Evolutionary conservation across 2,797 vertebrate genomes (phyloP), one percentile per base, ranked within the genome.

Genomic region (Eulemur rubriventer): DNA sequence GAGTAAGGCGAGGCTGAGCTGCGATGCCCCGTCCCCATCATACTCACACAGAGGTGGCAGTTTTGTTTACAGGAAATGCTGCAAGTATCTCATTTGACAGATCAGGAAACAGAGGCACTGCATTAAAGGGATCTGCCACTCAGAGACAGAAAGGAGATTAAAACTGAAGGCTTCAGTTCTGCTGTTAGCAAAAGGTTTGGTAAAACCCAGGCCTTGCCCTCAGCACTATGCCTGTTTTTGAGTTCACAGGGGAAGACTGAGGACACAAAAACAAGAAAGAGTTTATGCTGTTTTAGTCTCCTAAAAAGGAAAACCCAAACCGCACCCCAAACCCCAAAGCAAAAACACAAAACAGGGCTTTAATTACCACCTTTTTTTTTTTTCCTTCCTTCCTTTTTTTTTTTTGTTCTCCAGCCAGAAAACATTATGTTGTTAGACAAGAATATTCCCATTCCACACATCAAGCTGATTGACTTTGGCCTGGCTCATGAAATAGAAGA

Each of bases 381-480:
- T 46, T 75, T 63, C 2, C 22, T 48, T 83, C 18, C 55, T 67
- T 72, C 12, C 50, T 95, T 0, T 95, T 13, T 97, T 93, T 85
- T 95, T 76, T 95, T 10, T 95, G 96, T 97, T 97, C 98, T 98
- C 91, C 97, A 99, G 99, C 99, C 99, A 98, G 99, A 99, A 98
- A 99, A 99, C 94, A 99, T 99, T 97, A 99, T 99, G 99, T 99
- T 99, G 97, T 98, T 99, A 97, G 99, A 99, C 98, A 99, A 99
- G 97, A 99, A 99, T 43, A 98, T 99, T 82, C 97, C 98, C 80
- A 96, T 99, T 88, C 99, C 99, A 0, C 99, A 99, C 92, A 99
- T 99, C 98, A 99, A 99, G 97, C 96, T 99, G 97, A 99, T 99
- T 94, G 99, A 99, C 97, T 99, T 99, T 33, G 99, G 99, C 82